Conservation (phyloP, 1,140 invertebrate genomes). For the Drosophila hydei region DNA sequence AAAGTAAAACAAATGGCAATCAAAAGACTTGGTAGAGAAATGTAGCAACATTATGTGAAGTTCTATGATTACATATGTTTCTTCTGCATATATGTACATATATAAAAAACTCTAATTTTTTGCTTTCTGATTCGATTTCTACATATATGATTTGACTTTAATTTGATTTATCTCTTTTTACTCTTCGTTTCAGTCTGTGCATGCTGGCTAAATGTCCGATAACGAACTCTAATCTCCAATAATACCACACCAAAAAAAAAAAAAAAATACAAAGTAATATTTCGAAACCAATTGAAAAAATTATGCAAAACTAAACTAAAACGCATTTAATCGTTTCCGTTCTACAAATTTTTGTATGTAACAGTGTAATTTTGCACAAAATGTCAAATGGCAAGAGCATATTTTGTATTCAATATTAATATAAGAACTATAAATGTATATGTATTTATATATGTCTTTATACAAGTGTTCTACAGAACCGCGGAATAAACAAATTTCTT, state of each 20-base stretch:
- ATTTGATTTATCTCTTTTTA: constrained; percentile 67
- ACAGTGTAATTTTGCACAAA: constrained; percentile 62
- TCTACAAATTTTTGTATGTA: constrained; percentile 56
- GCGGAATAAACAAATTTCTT: constrained; percentile 68
- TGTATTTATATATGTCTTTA: constrained; percentile 78
- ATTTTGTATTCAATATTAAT: constrained; percentile 70
- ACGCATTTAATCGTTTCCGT: constrained; percentile 65
- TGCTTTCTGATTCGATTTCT: constrained; percentile 40
- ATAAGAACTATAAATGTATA: constrained; percentile 59
- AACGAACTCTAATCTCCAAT: constrained; percentile 55
- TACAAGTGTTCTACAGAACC: constrained; percentile 59
- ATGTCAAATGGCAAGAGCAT: constrained; percentile 57
- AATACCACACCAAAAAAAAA: constrained; percentile 25
- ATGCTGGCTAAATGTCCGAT: constrained; percentile 82
- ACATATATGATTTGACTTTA: constrained; percentile 61
- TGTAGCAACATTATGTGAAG: constrained; percentile 47
- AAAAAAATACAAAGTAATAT: background rate
- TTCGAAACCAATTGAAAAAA: constrained; percentile 32
- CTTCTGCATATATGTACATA: constrained; percentile 30
- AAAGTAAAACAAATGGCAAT: constrained; percentile 73
- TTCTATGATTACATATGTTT: constrained; percentile 40
- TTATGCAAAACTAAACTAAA: constrained; percentile 32
- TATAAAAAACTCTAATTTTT: constrained; percentile 22
- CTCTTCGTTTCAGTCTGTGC: constrained; percentile 84
- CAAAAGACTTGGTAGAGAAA: constrained; percentile 77